Evolutionary conservation across 2,888 invertebrate genomes (phyloP).

Genomic region (Caenorhabditis wallacei): DNA sequence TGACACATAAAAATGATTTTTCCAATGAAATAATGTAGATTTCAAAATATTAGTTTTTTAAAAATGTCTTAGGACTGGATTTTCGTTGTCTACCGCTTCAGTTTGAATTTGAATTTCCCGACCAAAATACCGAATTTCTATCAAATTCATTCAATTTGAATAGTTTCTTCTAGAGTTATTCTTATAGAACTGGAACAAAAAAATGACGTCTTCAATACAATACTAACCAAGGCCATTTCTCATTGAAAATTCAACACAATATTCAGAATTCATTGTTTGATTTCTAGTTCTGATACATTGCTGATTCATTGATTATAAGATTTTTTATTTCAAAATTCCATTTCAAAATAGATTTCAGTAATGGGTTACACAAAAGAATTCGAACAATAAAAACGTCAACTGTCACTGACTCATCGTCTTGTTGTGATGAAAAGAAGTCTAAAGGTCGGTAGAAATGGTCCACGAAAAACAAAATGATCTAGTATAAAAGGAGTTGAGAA

Average conservation of each 20-base stretch:
- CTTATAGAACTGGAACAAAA: too few relatives aligned
- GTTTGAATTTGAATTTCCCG: too few relatives aligned
- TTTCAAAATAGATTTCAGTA: constrained; percentile 11
- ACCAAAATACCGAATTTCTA: too few relatives aligned
- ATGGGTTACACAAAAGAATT: constrained; percentile 21
- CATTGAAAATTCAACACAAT: not conserved
- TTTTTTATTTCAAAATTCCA: constrained; percentile 16
- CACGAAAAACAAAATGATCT: not conserved
- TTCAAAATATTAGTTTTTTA: too few relatives aligned
- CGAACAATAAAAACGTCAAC: constrained; percentile 19
- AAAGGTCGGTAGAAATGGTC: constrained; percentile 7
- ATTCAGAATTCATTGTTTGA: constrained; percentile 1
- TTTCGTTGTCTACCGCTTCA: too few relatives aligned
- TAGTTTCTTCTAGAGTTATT: too few relatives aligned
- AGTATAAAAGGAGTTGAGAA: constrained; percentile 8
- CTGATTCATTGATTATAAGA: constrained; percentile 1
- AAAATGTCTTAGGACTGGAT: too few relatives aligned
- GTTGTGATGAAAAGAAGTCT: constrained; percentile 36
- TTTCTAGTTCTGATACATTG: not conserved
- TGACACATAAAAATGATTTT: too few relatives aligned
- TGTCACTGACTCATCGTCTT: constrained; percentile 35
- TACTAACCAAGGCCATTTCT: not conserved
- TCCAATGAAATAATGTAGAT: too few relatives aligned
- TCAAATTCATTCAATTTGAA: too few relatives aligned
- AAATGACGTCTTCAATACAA: too few relatives aligned